These are phyloP conservation scores for Plebejus melissa DNA, from an alignment of 2,888 invertebrate genomes.

Conservation along the genomic window DNA sequence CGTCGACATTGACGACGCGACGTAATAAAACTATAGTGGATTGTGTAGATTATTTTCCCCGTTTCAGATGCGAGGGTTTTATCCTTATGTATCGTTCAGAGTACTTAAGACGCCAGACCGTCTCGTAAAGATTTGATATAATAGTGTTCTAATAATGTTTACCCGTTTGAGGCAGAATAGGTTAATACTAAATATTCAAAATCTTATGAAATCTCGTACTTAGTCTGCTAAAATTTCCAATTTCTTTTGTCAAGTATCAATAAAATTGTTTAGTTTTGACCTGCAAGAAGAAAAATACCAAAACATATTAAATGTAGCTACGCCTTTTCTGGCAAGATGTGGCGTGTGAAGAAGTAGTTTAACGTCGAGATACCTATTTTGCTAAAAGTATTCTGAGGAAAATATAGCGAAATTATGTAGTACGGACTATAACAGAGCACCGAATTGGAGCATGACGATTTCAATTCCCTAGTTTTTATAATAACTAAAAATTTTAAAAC, in stretches of 20 bases:
- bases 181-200: not conserved
- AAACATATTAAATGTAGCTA: not conserved
- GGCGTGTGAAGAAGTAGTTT: constrained; percentile 10
- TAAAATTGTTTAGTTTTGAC: no score
- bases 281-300: not conserved
- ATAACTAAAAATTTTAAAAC: no score
- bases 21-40: constrained; percentile 8
- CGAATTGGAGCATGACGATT: not conserved
- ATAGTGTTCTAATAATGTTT: not conserved
- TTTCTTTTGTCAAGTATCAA: no score
- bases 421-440: not conserved
- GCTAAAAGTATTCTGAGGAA: not conserved
- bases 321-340: not conserved
- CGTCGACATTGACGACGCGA: constrained; percentile 1
- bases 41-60: not conserved
- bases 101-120: not conserved
- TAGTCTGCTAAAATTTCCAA: no score
- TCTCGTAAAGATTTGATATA: not conserved
- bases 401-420: not conserved
- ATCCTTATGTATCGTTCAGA: not conserved
- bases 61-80: not conserved
- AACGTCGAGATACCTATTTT: not conserved
- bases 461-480: not conserved
- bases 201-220: not conserved
- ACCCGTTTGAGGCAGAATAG: not conserved